phyloP scores from a whole-genome alignment of 2,888 invertebrate species.

The Coelopa pilipes region DNA sequence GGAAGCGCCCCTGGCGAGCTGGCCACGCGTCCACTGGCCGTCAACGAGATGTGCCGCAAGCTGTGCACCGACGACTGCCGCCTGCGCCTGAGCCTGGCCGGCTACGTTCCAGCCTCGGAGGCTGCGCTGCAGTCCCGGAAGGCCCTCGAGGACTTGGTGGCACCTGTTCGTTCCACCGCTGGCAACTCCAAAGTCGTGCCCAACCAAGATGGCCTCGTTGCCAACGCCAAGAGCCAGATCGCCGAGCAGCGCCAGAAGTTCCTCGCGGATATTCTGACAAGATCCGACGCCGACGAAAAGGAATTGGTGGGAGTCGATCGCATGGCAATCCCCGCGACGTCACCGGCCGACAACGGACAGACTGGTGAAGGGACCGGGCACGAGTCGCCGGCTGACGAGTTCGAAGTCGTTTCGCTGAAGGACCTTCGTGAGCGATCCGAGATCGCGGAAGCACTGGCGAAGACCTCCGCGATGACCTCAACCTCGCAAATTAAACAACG shows the following conservation, averaged over 20 bases:
- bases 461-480: slow-evolving; percentile 71
- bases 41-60: slow-evolving; percentile 60
- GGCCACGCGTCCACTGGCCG: slow-evolving; percentile 43
- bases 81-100: slow-evolving; percentile 48
- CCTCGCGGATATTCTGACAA: slow-evolving; percentile 50
- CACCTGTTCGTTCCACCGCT: too few species aligned
- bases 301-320: too few species aligned
- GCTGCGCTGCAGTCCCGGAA: slow-evolving; percentile 33
- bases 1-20: slow-evolving; percentile 46
- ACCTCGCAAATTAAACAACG: slow-evolving; percentile 69
- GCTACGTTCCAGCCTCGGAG: slow-evolving; percentile 42
- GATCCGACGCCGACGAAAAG: too few species aligned
- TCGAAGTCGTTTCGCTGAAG: slow-evolving; percentile 53
- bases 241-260: slow-evolving; percentile 54
- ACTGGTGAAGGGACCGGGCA: not conserved
- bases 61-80: slow-evolving; percentile 61
- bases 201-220: not conserved
- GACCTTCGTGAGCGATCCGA: slow-evolving; percentile 68
- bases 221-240: slow-evolving; percentile 35
- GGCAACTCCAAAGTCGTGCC: not conserved
- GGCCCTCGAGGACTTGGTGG: slow-evolving; percentile 41
- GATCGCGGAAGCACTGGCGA: slow-evolving; percentile 72
- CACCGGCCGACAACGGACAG: not conserved
- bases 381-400: slow-evolving; percentile 41
- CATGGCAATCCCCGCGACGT: not conserved